Evolutionary conservation across 2,888 invertebrate genomes (phyloP), one percentile per base, ranked within the genome.

Genomic region (Trichogramma dendrolimi): DNA sequence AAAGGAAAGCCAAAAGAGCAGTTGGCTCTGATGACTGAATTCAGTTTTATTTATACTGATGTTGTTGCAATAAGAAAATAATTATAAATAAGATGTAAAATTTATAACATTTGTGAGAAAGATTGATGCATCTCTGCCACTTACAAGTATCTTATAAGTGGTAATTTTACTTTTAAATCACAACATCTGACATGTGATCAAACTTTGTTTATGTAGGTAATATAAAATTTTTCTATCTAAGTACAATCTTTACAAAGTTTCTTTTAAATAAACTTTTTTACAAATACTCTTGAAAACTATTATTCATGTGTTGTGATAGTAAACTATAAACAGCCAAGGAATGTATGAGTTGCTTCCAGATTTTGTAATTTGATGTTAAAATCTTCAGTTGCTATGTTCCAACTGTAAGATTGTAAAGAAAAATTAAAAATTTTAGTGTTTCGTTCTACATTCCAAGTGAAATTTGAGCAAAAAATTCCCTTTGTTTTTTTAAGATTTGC

Each of bases 1-100:
- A 88, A 79, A 86, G 91, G 75, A 92, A 90, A 81, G 85, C 86
- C 50, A 91, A 90, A 80, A 85, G 88, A 78, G 83, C 87, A 58
- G 87, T 85, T 55, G 89, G 89, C 69, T 87, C 87, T 66, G 88
- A 88, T 76, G 86, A 88, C 72, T 83, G 78, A 80, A 68, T 61
- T 47, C 46, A 58, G 14, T 59, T 59, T 14, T 52, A 63, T 56
- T 59, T 60, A 60, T 61, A 10, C 46, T 56, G 58, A 60, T 64
- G 60, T 58, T 51, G 53, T 63, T 63, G 50, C 50, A 40, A 39
- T 4, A 47, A 61, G 58, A 41, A 65, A 49, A 56, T 48, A 38
- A 55, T 59, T 59, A 27, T 27, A 27, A 55, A 62, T 58, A 59
- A 56, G 58, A 63, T 58, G 55, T 62, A 56, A 47, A 58, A 56